Evolutionary conservation across 2,797 vertebrate genomes (phyloP).

Genomic region (Natrix natrix): DNA sequence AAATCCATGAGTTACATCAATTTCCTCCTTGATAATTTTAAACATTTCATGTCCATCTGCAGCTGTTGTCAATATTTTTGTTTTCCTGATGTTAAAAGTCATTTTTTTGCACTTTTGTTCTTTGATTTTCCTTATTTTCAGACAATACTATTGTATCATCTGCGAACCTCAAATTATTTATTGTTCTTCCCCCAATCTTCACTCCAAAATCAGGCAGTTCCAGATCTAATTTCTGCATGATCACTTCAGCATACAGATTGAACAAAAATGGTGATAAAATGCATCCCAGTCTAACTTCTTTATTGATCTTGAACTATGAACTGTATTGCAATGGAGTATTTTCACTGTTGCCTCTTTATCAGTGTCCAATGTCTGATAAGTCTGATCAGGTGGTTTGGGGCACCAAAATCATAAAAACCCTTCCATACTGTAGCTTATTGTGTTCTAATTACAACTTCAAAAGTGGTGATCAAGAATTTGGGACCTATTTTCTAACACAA

Average conservation of each 20-base stretch:
- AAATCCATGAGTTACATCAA: background rate
- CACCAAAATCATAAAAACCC: background rate
- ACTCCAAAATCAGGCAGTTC: too few relatives aligned
- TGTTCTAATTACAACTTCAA: background rate
- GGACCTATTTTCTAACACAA: background rate
- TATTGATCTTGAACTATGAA: background rate
- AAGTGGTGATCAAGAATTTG: background rate
- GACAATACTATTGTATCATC: too few relatives aligned
- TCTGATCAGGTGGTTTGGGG: background rate
- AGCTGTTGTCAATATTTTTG: background rate
- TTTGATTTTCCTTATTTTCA: background rate
- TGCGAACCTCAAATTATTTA: too few relatives aligned
- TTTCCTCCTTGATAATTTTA: background rate
- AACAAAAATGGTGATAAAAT: background rate
- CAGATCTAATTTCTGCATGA: too few relatives aligned
- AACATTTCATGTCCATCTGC: background rate
- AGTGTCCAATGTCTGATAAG: background rate
- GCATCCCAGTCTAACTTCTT: background rate
- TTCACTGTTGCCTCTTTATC: background rate
- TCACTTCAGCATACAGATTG: too few relatives aligned
- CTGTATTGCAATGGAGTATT: background rate
- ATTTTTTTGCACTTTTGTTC: background rate
- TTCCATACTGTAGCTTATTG: background rate
- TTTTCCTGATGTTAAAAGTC: background rate
- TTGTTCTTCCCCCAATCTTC: too few relatives aligned